A percentile compares a stretch with the other conserved stretches of the same genome.
These are phyloP conservation scores for Trissonchulus latispiculum DNA, from an alignment of 2,888 invertebrate species.

Conservation along the genomic window DNA sequence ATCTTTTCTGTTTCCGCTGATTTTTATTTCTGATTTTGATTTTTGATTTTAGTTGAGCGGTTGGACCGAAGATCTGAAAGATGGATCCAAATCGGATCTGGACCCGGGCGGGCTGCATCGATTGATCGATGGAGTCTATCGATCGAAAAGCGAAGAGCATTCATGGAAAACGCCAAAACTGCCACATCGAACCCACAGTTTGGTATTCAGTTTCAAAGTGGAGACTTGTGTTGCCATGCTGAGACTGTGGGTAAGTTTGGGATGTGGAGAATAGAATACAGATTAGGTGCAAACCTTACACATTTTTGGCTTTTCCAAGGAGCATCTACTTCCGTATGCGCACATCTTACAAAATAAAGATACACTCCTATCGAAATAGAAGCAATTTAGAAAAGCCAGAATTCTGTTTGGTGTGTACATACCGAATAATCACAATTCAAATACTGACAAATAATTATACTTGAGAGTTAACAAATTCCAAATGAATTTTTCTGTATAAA, in stretches of 20 bases:
- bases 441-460: too few relatives aligned
- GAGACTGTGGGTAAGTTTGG: slow-evolving; percentile 58
- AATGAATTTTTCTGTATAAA: too few relatives aligned
- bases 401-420: neutral
- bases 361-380: neutral
- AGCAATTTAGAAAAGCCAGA: slow-evolving; percentile 11
- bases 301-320: too few relatives aligned
- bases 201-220: slow-evolving; percentile 54
- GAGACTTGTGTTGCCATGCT: slow-evolving; percentile 55
- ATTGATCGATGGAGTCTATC: slow-evolving; percentile 60
- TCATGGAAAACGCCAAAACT: slow-evolving; percentile 63
- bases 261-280: too few relatives aligned
- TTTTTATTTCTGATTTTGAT: too few relatives aligned
- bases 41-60: neutral
- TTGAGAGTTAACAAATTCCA: too few relatives aligned
- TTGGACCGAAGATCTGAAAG: neutral
- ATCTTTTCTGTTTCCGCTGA: too few relatives aligned
- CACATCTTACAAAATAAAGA: too few relatives aligned
- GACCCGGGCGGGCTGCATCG: slow-evolving; percentile 46
- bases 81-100: neutral
- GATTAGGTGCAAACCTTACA: too few relatives aligned
- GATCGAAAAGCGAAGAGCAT: slow-evolving; percentile 66
- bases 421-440: slow-evolving; percentile 6
- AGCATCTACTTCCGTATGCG: too few relatives aligned
- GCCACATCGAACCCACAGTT: slow-evolving; percentile 52